Conservation (phyloP, 2,888 invertebrate genomes). For the Notocelia uddmanniana region DNA sequence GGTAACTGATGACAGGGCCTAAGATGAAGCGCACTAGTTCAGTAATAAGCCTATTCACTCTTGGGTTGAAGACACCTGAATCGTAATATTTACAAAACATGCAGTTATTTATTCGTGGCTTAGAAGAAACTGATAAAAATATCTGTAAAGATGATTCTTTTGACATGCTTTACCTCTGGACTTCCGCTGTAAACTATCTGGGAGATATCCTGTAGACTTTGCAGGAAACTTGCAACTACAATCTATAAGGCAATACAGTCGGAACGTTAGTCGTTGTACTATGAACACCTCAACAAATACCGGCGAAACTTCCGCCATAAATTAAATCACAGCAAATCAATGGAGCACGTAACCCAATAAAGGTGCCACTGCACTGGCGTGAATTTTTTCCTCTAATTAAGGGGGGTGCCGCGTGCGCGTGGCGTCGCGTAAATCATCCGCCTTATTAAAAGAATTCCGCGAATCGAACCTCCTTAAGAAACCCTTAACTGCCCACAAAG, state of each 20-base stretch:
- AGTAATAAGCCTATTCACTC: no score
- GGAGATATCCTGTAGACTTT: not conserved
- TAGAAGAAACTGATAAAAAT: no score
- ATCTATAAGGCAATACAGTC: not conserved
- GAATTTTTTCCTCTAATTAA: conserved; percentile 80
- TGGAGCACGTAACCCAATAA: conserved; percentile 32
- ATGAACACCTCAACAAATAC: conserved; percentile 1
- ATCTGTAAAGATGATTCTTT: no score
- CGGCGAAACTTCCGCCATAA: conserved; percentile 21
- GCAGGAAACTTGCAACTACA: not conserved
- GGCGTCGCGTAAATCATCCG: conserved; percentile 82
- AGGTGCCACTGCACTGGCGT: conserved; percentile 46
- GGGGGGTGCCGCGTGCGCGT: conserved; percentile 73
- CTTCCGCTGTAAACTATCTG: not conserved
- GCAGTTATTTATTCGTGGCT: no score
- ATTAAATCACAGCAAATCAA: conserved; percentile 39
- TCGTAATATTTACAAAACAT: not conserved
- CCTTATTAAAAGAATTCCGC: conserved; percentile 82
- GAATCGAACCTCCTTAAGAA: conserved; percentile 80
- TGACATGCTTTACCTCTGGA: not conserved
- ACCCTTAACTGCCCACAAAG: conserved; percentile 54
- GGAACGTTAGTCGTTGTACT: not conserved
- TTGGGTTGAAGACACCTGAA: no score
- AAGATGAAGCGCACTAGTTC: no score
- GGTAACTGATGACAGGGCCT: no score